Percentiles rank a stretch among this genome's conserved stretches.
These are phyloP conservation scores for Oryzias dopingdopingensis DNA, from an alignment of 2,797 vertebrate genomes.

Conservation along the genomic window DNA sequence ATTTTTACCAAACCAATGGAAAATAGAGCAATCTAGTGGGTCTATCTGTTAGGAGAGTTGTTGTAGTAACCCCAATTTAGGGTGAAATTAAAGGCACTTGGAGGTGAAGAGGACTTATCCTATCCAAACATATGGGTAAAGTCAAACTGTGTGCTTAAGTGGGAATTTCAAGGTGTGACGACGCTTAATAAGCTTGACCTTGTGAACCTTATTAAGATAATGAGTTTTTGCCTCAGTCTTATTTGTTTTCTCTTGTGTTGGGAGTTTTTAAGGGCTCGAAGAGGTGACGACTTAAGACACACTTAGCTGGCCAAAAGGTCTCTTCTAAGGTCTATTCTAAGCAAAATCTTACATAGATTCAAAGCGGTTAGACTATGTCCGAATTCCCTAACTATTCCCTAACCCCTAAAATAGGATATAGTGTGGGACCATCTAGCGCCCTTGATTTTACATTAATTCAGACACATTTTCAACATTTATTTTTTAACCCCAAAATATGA, in stretches of 20 bases:
- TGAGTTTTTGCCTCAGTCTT: constrained; percentile 15
- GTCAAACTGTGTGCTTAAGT: constrained; percentile 32
- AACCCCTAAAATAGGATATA: too few species aligned
- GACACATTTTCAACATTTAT: too few species aligned
- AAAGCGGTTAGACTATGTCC: too few species aligned
- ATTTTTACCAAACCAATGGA: too few species aligned
- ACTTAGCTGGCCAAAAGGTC: constrained; percentile 7
- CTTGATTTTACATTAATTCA: too few species aligned
- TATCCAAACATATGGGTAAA: constrained; percentile 57
- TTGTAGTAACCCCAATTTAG: too few species aligned
- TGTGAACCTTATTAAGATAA: constrained; percentile 38
- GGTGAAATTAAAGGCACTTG: constrained; percentile 30
- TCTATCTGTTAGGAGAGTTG: too few species aligned
- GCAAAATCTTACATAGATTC: neutral
- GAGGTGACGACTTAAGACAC: constrained; percentile 5
- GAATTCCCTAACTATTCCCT: too few species aligned
- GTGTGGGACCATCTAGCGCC: too few species aligned
- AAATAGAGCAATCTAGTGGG: too few species aligned
- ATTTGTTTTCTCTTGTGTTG: constrained; percentile 9
- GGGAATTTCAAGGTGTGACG: constrained; percentile 24
- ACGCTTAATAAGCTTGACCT: constrained; percentile 42
- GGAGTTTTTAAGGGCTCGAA: constrained; percentile 6
- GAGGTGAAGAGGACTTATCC: constrained; percentile 51
- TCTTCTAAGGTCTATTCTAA: neutral
- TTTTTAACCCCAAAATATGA: too few species aligned